These are phyloP conservation scores for Lithophane ornitopus DNA, from an alignment of 2,888 invertebrate species.

Conservation along the genomic window DNA sequence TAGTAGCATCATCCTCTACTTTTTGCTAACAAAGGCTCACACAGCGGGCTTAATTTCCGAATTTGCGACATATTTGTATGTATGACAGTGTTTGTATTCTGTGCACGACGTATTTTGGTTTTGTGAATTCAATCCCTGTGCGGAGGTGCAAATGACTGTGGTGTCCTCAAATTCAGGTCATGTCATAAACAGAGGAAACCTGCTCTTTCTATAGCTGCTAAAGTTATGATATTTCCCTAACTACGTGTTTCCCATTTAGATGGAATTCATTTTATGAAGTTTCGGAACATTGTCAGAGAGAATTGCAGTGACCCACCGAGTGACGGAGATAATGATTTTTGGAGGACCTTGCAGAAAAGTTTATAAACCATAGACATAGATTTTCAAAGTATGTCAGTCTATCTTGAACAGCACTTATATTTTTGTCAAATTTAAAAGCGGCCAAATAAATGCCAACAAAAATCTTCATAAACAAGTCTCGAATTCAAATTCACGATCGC, in stretches of 20 bases:
- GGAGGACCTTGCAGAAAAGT: background rate
- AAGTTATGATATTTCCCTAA: constrained; percentile 30
- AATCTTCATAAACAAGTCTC: constrained; percentile 2
- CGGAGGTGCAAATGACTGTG: constrained; percentile 53
- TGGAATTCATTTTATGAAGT: constrained; percentile 20
- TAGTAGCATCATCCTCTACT: constrained; percentile 57
- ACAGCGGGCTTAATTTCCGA: constrained; percentile 63
- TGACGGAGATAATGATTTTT: background rate
- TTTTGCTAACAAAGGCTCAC: constrained; percentile 64
- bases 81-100: constrained; percentile 62
- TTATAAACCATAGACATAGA: background rate
- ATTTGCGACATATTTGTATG: constrained; percentile 66
- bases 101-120: constrained; percentile 55
- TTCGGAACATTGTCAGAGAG: constrained; percentile 4
- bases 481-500: constrained; percentile 28
- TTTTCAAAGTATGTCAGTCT: too few relatives aligned
- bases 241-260: constrained; percentile 25
- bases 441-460: background rate
- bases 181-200: constrained; percentile 38
- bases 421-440: background rate
- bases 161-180: constrained; percentile 50
- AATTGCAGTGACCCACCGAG: background rate
- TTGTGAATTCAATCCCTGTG: constrained; percentile 62
- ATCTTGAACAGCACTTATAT: background rate
- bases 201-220: constrained; percentile 12